Evolutionary conservation across 2,797 vertebrate genomes (phyloP).

Genomic region (Nannoperca australis): DNA sequence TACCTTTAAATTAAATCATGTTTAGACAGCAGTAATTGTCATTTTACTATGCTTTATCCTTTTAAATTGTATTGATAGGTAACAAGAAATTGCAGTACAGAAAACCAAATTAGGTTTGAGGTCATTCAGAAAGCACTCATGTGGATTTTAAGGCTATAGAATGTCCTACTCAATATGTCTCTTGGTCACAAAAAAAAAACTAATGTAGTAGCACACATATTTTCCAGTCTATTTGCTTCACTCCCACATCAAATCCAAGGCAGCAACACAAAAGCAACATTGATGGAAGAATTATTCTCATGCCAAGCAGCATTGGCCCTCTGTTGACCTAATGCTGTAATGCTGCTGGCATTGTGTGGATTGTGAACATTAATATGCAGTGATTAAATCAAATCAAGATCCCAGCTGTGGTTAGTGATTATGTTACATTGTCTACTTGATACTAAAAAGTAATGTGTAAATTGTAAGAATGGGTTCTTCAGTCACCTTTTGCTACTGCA

Average conservation of each 20-base stretch:
- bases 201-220: slow-evolving; percentile 44
- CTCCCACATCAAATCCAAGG: slow-evolving; percentile 65
- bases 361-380: slow-evolving; percentile 39
- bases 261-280: slow-evolving; percentile 78
- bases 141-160: not conserved
- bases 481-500: not conserved
- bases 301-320: slow-evolving; percentile 53
- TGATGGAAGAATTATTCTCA: slow-evolving; percentile 66
- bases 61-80: too few species aligned
- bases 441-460: not conserved
- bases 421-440: not conserved
- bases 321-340: slow-evolving; percentile 52
- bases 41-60: too few species aligned
- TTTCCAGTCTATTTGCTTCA: slow-evolving; percentile 60
- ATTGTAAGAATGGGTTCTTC: not conserved
- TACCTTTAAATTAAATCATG: too few species aligned
- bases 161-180: not conserved
- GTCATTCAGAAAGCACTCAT: not conserved
- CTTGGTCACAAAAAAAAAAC: not conserved
- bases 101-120: not conserved
- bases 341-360: slow-evolving; percentile 50
- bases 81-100: not conserved
- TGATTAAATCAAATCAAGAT: slow-evolving; percentile 26
- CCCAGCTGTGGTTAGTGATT: not conserved
- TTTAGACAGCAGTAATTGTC: not conserved